These are phyloP conservation scores for Cylloceria caligata DNA, from an alignment of 2,888 invertebrate species.

Conservation along the genomic window DNA sequence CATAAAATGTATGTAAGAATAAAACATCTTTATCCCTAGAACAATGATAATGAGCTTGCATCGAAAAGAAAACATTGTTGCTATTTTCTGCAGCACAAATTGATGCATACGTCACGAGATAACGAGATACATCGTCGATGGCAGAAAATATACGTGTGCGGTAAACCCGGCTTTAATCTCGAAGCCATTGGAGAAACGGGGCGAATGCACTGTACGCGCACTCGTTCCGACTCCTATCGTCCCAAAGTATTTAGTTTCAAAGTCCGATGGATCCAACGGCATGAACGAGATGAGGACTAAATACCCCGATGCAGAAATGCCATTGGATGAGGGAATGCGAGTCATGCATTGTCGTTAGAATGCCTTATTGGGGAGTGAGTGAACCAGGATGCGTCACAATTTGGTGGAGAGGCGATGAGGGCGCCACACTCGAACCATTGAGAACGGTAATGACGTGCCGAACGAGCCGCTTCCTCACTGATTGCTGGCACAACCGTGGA, in stretches of 20 bases:
- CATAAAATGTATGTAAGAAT: neutral
- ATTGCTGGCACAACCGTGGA: slow-evolving; percentile 16
- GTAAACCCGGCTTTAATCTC: slow-evolving; percentile 49
- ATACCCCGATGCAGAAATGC: slow-evolving; percentile 25
- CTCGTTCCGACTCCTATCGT: neutral
- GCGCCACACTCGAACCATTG: slow-evolving; percentile 31
- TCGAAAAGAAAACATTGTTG: neutral
- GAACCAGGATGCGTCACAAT: no score
- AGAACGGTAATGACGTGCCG: slow-evolving; percentile 50
- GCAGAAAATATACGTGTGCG: slow-evolving; percentile 9
- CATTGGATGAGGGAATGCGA: neutral
- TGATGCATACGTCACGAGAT: neutral
- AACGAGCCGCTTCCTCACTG: slow-evolving; percentile 42
- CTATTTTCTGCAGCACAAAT: neutral
- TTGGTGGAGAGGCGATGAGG: slow-evolving; percentile 1
- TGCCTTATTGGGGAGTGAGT: slow-evolving; percentile 7
- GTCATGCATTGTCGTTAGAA: slow-evolving; percentile 13
- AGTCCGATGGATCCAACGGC: slow-evolving; percentile 24
- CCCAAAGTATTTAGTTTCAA: slow-evolving; percentile 54
- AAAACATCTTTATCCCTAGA: neutral
- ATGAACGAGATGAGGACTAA: slow-evolving; percentile 34
- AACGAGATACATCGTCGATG: slow-evolving; percentile 19
- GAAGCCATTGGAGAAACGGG: slow-evolving; percentile 48
- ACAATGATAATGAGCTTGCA: neutral
- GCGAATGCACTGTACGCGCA: slow-evolving; percentile 15